A percentile compares a stretch with the other conserved stretches of the same genome.
Conservation (phyloP, 2,888 invertebrate genomes). For the Erebia palarica region DNA sequence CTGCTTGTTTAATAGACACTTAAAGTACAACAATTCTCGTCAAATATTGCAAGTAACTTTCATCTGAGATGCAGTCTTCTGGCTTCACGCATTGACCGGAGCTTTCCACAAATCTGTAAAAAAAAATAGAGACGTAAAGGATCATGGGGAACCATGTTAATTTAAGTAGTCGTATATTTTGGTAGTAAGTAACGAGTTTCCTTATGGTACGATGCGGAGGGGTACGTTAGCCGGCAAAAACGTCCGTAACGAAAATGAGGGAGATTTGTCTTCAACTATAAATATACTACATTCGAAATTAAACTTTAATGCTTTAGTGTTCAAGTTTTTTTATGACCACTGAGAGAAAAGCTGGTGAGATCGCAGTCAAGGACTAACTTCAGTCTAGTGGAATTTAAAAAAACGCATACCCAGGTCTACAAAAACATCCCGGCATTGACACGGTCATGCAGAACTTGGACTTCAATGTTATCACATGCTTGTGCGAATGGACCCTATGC, state of each 20-base stretch:
- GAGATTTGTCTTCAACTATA: no score
- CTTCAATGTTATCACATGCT: slow-evolving; percentile 42
- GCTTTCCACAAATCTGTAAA: slow-evolving; percentile 58
- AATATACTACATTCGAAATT: no score
- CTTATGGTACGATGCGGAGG: no score
- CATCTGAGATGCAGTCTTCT: slow-evolving; percentile 47
- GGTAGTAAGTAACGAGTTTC: no score
- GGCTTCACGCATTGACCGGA: slow-evolving; percentile 56
- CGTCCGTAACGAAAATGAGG: no score
- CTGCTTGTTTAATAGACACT: neutral
- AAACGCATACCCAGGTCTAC: slow-evolving; percentile 52
- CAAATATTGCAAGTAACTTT: slow-evolving; percentile 44
- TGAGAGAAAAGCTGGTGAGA: no score
- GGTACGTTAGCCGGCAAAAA: no score
- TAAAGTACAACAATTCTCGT: slow-evolving; percentile 49
- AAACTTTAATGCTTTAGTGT: no score
- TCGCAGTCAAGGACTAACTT: no score
- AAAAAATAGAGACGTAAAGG: neutral
- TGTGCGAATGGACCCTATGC: slow-evolving; percentile 38
- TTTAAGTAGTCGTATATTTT: no score
- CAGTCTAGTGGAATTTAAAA: neutral
- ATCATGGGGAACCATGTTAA: neutral
- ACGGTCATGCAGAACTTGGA: slow-evolving; percentile 50
- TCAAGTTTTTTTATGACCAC: no score
- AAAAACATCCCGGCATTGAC: slow-evolving; percentile 56